Conservation (phyloP, 2,888 invertebrate species). For the Heterodera filipjevi region DNA sequence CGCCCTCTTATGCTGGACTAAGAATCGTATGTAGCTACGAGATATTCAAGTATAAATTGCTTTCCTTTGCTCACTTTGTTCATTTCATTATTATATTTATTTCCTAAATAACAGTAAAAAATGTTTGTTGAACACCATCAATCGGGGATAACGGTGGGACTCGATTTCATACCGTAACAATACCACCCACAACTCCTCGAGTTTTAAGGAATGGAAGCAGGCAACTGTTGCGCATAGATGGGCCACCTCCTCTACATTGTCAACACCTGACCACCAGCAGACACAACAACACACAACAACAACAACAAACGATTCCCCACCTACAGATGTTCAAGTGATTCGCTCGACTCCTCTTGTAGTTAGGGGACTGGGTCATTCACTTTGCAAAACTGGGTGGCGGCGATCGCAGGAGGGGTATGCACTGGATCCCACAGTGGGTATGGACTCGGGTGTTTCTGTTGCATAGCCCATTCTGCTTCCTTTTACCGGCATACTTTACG, state of each 20-base stretch:
- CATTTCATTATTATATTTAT: background rate
- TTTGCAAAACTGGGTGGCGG: background rate
- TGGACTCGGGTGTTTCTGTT: background rate
- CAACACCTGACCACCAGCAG: background rate
- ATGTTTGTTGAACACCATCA: background rate
- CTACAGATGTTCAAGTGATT: background rate
- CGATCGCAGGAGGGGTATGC: background rate
- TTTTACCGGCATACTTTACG: background rate
- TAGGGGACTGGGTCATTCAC: background rate
- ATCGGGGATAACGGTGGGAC: background rate
- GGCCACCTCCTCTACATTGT: background rate
- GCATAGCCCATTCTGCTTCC: background rate
- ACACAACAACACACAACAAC: no score
- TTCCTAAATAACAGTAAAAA: background rate
- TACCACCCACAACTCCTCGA: no score
- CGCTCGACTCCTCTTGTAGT: background rate
- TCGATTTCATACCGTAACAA: no score
- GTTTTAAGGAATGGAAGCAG: no score
- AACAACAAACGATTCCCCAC: no score
- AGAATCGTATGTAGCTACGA: background rate
- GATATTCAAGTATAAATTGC: slow-evolving; percentile 19
- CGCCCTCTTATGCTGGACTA: slow-evolving; percentile 11
- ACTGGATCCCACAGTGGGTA: background rate
- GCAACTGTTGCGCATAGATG: no score
- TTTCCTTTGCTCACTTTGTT: background rate